Percentiles rank a stretch among this genome's conserved stretches.
Conservation (phyloP, 2,113 vertebrate genomes). For the Chamaetylas fuelleborni region DNA sequence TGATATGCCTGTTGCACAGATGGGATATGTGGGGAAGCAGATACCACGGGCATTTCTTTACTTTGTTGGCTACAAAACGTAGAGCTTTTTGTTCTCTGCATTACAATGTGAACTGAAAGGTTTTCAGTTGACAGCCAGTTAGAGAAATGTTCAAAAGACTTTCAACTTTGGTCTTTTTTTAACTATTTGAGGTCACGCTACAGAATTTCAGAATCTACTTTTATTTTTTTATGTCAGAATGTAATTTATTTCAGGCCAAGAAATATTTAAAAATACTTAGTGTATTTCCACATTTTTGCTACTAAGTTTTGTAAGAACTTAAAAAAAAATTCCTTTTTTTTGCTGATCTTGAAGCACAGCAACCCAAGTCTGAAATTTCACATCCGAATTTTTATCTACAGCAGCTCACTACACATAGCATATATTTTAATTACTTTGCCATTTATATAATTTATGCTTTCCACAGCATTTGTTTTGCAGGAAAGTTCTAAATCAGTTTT, state of each 20-base stretch:
- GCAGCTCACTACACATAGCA: neutral
- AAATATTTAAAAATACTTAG: neutral
- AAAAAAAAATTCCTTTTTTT: neutral
- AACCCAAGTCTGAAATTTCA: neutral
- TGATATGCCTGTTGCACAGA: neutral
- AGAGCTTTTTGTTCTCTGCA: constrained; percentile 14
- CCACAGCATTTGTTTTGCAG: neutral
- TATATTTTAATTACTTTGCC: neutral
- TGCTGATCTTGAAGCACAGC: neutral
- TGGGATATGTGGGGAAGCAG: neutral
- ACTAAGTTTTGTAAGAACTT: neutral
- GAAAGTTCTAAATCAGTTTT: constrained; percentile 6
- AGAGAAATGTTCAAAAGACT: neutral
- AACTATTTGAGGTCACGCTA: neutral
- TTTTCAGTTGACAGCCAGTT: neutral
- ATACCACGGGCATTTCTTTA: neutral
- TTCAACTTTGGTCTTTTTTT: neutral
- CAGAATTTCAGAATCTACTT: neutral
- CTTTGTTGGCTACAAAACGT: neutral
- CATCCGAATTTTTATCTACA: neutral
- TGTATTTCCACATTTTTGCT: neutral
- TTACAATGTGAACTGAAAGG: neutral
- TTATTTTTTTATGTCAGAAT: neutral
- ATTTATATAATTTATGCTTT: constrained; percentile 17
- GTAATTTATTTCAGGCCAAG: neutral